phyloP scores from a whole-genome alignment of 2,888 invertebrate species.

The Luffia ferchaultella region DNA sequence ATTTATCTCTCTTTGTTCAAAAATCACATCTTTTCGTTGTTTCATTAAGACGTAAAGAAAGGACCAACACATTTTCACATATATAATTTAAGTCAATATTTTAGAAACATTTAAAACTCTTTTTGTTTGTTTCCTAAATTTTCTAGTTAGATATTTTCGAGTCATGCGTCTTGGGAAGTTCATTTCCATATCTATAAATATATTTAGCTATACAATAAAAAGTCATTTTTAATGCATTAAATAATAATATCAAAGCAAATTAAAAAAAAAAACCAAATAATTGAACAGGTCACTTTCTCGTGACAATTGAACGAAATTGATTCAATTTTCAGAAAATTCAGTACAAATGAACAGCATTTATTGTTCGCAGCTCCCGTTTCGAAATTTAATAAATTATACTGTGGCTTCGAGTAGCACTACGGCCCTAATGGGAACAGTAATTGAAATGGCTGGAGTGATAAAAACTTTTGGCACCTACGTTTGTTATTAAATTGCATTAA shows the following conservation, averaged over 20 bases:
- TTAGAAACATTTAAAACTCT: background rate
- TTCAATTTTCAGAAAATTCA: background rate
- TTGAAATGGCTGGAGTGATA: background rate
- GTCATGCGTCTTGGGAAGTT: too few relatives aligned
- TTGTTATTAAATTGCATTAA: background rate
- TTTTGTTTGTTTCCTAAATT: too few relatives aligned
- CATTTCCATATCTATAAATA: too few relatives aligned
- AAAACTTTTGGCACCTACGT: background rate
- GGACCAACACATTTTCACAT: background rate
- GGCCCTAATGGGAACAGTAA: background rate
- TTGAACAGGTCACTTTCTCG: background rate
- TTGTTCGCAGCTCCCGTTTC: background rate
- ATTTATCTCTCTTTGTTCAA: too few relatives aligned
- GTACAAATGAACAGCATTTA: background rate
- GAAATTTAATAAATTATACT: background rate
- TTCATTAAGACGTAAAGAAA: too few relatives aligned
- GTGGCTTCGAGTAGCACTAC: background rate
- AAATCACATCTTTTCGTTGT: too few relatives aligned
- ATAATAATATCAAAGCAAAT: too few relatives aligned
- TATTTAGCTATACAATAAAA: too few relatives aligned
- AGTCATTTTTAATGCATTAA: too few relatives aligned
- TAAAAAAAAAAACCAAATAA: background rate
- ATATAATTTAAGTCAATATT: background rate
- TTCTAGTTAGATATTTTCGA: too few relatives aligned
- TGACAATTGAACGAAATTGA: background rate